Base-by-base conservation (phyloP, 2,797 vertebrate species). In the Nyctalus aviator region DNA sequence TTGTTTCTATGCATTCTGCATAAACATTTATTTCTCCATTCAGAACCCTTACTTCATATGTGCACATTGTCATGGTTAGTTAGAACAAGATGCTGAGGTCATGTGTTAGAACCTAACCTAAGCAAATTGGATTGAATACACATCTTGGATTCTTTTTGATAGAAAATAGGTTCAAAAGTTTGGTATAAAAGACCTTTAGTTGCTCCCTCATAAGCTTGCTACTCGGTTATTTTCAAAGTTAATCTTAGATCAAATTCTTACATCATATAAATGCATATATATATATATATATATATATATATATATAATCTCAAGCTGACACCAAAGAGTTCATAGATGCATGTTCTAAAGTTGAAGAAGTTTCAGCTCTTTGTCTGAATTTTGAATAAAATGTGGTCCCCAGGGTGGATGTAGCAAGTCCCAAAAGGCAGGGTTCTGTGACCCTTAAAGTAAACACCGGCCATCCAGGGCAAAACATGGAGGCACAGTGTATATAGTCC, bases 21-120 rank as follows among this genome's bases (percentile, higher is more conserved):
- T 88, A 94, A 96, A 94, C 76, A 96, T 84, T 93, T 84, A 95
- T 86, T 90, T 94, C 48, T 92, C 37, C 32, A 69, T 84, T 72
- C n/a, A 93, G 88, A 92, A 93, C 84, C 2, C 62, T 84, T 57
- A 79, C 62, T 92, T 94, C 57, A 18, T 72, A 68, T 77, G 86
- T 89, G 21, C 59, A 77, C 48, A 78, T 91, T 94, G 30, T 81
- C 62, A 94, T 84, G 11, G 35, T 78, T 77, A 82, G 53, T 85
- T 92, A 76, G 9, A 89, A 37, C 9, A 91, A 92, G 73, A 76
- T n/a, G 44, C 10, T 78, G 32, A 95, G 23, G 41, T 50, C 86
- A 55, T 30, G 13, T 72, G 17, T 93, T 79, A 90, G 41, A 88
- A 91, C 71, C 25, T 59, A 32, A 87, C 35, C 69, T 92, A 86